Evolutionary conservation across 2,888 invertebrate species (phyloP), one percentile per base, ranked within the genome.

Genomic region (Andrena bicolor): DNA sequence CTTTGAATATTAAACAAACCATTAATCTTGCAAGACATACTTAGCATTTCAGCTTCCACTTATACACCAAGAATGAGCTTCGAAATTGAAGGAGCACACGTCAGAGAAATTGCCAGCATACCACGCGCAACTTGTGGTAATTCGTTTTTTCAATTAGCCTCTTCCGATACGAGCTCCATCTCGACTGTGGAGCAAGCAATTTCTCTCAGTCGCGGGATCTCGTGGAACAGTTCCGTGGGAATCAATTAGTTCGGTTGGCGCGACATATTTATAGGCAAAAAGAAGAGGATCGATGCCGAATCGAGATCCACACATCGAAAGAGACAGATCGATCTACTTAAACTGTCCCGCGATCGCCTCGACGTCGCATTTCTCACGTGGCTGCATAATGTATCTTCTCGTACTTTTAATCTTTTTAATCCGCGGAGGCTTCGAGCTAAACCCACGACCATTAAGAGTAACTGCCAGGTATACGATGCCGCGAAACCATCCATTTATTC

Each of bases 131-230:
- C 48, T 20, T 2, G 16, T 26, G 26, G 61, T 66, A 70, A 76
- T 77, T 63, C 60, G 51, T 80, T 80, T 77, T 74, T 76, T 56
- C 71, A 74, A 74, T 74, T 68, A 68, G 53, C 48, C 53, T 3
- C 13, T 53, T 51, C 48, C 56, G 51, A 70, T 28, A 16, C 60
- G 70, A 74, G 56, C 70, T 51, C 41, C 65, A 56, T 63, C 68
- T 30, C n/a, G 28, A 7, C 8, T 10, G 66, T 49, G 74, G 61
- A 56, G 60, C 35, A 61, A 65, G 71, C 80, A 74, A 85, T 85
- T 68, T 70, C 70, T 84, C 81, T 79, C 48, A 60, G 23, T 56
- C 23, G 66, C 74, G 76, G 68, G 73, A 76, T 79, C 72, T 65
- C 56, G 56, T 49, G 74, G 32, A 66, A 76, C 73, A 53, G 70